Percentiles rank a stretch among this genome's conserved stretches.
Evolutionary conservation across 2,113 vertebrate genomes (phyloP).

Genomic region (Natator depressus): DNA sequence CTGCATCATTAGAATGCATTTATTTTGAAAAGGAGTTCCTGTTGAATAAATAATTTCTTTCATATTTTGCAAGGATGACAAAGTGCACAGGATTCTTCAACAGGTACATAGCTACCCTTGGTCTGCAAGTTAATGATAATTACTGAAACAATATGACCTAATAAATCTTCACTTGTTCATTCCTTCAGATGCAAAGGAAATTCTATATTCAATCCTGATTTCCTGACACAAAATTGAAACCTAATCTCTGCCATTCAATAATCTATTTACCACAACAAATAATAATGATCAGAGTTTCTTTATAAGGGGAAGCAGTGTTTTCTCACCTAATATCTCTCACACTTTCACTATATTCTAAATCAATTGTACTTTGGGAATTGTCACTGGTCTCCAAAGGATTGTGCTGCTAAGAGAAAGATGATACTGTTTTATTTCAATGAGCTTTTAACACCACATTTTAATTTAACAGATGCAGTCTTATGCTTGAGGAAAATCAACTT

Average conservation of each 20-base stretch:
- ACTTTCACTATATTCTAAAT: slow-evolving; percentile 14
- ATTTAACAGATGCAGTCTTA: slow-evolving; percentile 25
- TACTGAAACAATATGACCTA: slow-evolving; percentile 21
- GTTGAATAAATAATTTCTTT: slow-evolving; percentile 36
- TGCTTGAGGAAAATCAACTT: slow-evolving; percentile 58
- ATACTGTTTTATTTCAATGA: slow-evolving; percentile 19
- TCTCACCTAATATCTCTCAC: slow-evolving; percentile 1
- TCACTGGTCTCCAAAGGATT: neutral
- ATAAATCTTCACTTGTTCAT: neutral
- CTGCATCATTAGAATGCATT: neutral
- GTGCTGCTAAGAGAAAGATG: slow-evolving; percentile 7
- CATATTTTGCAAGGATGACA: slow-evolving; percentile 21
- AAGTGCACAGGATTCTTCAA: slow-evolving; percentile 32
- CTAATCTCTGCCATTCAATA: slow-evolving; percentile 4
- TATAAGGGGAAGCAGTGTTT: neutral
- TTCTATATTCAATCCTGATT: neutral
- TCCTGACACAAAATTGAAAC: slow-evolving; percentile 22
- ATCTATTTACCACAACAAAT: neutral
- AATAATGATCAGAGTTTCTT: neutral
- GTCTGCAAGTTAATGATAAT: neutral
- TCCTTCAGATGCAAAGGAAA: slow-evolving; percentile 46
- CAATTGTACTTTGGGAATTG: neutral
- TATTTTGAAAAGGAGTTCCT: slow-evolving; percentile 5
- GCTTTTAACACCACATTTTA: slow-evolving; percentile 18
- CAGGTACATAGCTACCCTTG: neutral